Conservation (phyloP, 2,113 vertebrate species). For the Stigmatopora argus region DNA sequence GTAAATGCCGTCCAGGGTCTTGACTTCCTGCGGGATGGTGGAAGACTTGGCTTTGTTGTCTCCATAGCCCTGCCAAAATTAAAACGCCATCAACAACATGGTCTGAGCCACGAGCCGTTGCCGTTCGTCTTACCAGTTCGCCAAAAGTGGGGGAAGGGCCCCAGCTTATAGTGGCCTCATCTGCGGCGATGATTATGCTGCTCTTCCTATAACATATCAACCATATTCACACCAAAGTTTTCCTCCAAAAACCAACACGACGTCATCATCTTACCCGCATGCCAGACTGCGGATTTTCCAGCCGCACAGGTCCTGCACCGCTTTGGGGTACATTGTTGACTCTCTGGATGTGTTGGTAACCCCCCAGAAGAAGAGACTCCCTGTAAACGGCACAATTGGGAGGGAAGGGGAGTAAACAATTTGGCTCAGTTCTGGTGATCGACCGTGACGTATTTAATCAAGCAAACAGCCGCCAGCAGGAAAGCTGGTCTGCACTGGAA, state of each 20-base stretch:
- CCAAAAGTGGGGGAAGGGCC: slow-evolving; percentile 90
- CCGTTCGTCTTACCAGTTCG: slow-evolving; percentile 79
- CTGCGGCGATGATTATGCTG: slow-evolving; percentile 88
- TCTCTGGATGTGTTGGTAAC: slow-evolving; percentile 94
- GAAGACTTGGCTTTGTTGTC: slow-evolving; percentile 96
- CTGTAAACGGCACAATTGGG: slow-evolving; percentile 50
- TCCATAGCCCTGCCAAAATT: slow-evolving; percentile 80
- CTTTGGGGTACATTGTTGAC: slow-evolving; percentile 96
- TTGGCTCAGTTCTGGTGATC: no score
- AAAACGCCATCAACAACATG: neutral
- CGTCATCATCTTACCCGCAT: slow-evolving; percentile 77
- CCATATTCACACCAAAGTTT: neutral
- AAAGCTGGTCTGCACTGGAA: no score
- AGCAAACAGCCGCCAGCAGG: no score
- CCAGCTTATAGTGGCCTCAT: slow-evolving; percentile 97
- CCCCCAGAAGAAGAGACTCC: slow-evolving; percentile 93
- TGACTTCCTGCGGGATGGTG: slow-evolving; percentile 89
- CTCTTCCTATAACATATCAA: slow-evolving; percentile 77
- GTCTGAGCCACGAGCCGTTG: neutral
- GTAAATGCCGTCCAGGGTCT: slow-evolving; percentile 88
- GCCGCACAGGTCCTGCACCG: slow-evolving; percentile 91
- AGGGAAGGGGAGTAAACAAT: no score
- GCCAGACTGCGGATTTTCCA: slow-evolving; percentile 91
- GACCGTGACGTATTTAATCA: no score
- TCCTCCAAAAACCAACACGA: neutral